Conservation (phyloP, 2,888 invertebrate species). For the Eupithecia abbreviata region DNA sequence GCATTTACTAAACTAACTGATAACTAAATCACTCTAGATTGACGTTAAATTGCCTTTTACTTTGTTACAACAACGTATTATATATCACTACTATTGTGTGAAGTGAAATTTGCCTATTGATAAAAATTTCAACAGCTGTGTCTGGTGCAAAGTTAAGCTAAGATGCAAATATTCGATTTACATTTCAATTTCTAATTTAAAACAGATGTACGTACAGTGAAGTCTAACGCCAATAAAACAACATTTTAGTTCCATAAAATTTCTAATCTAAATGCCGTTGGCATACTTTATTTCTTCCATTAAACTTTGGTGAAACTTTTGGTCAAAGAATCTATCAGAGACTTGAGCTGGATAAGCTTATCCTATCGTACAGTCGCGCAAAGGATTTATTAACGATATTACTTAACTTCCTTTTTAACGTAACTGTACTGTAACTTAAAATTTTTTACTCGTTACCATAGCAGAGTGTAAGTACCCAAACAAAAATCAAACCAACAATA, state of each 20-base stretch:
- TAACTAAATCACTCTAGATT: constrained; percentile 26
- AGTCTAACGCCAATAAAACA: not conserved
- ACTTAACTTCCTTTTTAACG: not conserved
- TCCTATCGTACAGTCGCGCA: constrained; percentile 29
- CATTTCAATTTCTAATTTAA: not conserved
- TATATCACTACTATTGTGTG: not conserved
- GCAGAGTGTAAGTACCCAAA: constrained; percentile 1
- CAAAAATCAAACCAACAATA: not conserved
- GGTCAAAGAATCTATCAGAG: constrained; percentile 22
- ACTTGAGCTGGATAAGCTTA: constrained; percentile 34
- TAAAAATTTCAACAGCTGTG: constrained; percentile 21
- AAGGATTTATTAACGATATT: constrained; percentile 4
- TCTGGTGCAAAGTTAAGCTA: constrained; percentile 41
- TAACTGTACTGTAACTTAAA: not conserved
- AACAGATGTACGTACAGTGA: not conserved
- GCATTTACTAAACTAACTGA: constrained; percentile 24
- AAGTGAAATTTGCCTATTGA: constrained; percentile 14
- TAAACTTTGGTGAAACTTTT: constrained; percentile 26
- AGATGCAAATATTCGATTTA: not conserved
- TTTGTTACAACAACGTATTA: not conserved
- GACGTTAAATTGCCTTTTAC: constrained; percentile 9
- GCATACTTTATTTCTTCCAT: constrained; percentile 21
- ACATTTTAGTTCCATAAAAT: constrained; percentile 3
- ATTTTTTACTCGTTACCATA: not conserved
- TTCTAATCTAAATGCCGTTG: constrained; percentile 33